A percentile compares a stretch with the other conserved stretches of the same genome.
Evolutionary conservation across 2,113 vertebrate species (phyloP).

Genomic region (Pedionomus torquatus): DNA sequence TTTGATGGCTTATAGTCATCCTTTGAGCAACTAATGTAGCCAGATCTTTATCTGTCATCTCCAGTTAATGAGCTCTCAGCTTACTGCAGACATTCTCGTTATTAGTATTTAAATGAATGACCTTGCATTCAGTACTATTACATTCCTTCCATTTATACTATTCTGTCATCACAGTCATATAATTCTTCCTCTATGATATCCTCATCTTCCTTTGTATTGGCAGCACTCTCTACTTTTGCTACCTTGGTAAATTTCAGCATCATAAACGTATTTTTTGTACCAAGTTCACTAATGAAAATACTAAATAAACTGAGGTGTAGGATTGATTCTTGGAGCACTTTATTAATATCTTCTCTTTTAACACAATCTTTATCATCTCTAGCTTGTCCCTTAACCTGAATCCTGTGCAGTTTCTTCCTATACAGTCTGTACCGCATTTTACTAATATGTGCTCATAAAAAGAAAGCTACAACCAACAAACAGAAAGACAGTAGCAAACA

Average conservation of each 20-base stretch:
- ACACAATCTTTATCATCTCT: not conserved
- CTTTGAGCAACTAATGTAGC: slow-evolving; percentile 46
- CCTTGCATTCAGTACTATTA: slow-evolving; percentile 39
- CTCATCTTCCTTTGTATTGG: not conserved
- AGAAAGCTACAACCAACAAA: not conserved
- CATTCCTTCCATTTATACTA: slow-evolving; percentile 51
- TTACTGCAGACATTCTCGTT: slow-evolving; percentile 52
- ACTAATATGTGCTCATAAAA: not conserved
- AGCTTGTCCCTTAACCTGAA: not conserved
- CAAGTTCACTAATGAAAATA: not conserved
- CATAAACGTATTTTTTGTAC: not conserved
- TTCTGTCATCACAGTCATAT: slow-evolving; percentile 27
- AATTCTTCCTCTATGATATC: slow-evolving; percentile 1
- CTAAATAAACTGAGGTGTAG: not conserved
- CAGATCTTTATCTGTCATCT: slow-evolving; percentile 62
- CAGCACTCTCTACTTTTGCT: not conserved
- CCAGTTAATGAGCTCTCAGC: slow-evolving; percentile 57
- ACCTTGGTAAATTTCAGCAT: not conserved
- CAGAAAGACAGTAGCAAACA: not conserved
- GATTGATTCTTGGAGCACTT: not conserved
- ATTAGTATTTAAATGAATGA: slow-evolving; percentile 69
- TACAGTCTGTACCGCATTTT: not conserved
- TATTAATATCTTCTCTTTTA: not conserved
- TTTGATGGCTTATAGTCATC: slow-evolving; percentile 31
- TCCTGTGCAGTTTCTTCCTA: not conserved